phyloP scores from a whole-genome alignment of 2,888 invertebrate genomes.

The Automeris io region DNA sequence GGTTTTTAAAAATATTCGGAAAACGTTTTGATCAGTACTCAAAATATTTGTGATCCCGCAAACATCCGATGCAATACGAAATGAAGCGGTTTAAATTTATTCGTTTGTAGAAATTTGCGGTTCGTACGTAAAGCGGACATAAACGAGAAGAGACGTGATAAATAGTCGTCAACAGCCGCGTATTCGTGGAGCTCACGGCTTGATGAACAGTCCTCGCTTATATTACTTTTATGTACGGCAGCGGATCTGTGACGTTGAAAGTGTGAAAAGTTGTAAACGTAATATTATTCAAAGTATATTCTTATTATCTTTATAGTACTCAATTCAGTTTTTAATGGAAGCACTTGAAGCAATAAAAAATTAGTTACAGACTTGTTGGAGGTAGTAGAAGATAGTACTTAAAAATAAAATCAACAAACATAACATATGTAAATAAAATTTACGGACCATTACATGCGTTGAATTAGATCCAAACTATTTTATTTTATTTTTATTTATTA shows the following conservation, averaged over 20 bases:
- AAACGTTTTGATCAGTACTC: background rate
- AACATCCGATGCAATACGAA: constrained; percentile 1
- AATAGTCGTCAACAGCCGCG: constrained; percentile 11
- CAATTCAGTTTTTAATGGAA: no score
- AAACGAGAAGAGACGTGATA: constrained; percentile 10
- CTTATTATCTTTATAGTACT: no score
- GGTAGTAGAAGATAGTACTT: no score
- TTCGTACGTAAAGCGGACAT: constrained; percentile 5
- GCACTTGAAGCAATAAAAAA: no score
- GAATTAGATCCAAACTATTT: no score
- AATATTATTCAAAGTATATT: no score
- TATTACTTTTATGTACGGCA: constrained; percentile 8
- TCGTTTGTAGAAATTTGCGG: constrained; percentile 7
- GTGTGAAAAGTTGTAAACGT: background rate
- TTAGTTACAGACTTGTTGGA: no score
- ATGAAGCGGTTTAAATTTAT: constrained; percentile 7
- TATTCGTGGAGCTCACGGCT: constrained; percentile 8
- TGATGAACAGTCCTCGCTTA: constrained; percentile 13
- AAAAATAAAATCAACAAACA: no score
- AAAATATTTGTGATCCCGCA: background rate
- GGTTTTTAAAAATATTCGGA: no score
- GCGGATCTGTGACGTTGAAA: constrained; percentile 1
- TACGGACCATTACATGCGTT: no score
- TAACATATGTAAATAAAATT: no score
- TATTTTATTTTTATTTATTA: no score